Base-by-base conservation (phyloP, 2,888 invertebrate species). In the Clostera curtula region DNA sequence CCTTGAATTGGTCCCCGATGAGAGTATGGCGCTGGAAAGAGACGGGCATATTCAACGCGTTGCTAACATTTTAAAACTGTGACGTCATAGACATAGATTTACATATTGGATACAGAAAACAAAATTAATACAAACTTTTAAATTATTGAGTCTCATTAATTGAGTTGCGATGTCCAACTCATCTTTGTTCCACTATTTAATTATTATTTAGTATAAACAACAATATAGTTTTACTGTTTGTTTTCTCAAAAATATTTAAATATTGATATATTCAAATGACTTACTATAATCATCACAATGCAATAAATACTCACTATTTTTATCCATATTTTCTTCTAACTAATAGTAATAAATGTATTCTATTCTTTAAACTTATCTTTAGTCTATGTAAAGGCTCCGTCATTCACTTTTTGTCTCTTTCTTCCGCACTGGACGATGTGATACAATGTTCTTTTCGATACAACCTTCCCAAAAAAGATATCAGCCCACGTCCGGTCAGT, bases 1-100 rank as follows among this genome's bases (percentile, higher is more conserved):
- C 76, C 80, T 80, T 79, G 77, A 71, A 59, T 60, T 50, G 52
- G 53, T 59, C 61, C 55, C 64, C 66, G 66, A 58, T 71, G 67
- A 64, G 67, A 76, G 68, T 60, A 61, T 40, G 38, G 49, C 21
- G 73, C 14, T 21, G 32, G 63, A 79, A 31, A 40, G 63, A 59
- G 76, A 77, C 46, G 43, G 58, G 42, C 16, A 49, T 47, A 56
- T 35, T 44, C 30, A 42, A 43, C 54, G 52, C 56, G 59, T 47
- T 63, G 56, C 66, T 62, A 44, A 62, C 70, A 74, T 76, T 74
- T 67, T 56, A 62, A 58, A 53, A 48, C 29, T 56, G 37, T 77
- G 70, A 79, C 73, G 75, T 75, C 69, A 74, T 34, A 27, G 18
- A 16, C 56, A 58, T 50, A 64, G 58, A 49, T 15, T 36, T 25